A percentile compares a stretch with the other conserved stretches of the same genome.
These are phyloP conservation scores for Hypomecis atomaria DNA, from an alignment of 2,888 invertebrate genomes.

Conservation along the genomic window DNA sequence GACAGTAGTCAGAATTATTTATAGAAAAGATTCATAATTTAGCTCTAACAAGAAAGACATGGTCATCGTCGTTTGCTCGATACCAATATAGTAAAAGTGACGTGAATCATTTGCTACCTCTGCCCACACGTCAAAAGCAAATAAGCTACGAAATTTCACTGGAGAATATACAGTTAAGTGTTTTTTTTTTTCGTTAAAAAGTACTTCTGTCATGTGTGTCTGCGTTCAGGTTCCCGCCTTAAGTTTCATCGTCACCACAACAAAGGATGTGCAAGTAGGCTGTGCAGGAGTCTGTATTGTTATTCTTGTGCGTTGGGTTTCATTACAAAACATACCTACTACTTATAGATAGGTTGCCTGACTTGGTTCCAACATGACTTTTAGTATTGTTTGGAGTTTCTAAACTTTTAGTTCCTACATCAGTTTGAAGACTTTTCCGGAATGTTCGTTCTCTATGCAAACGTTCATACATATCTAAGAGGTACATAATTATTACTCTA, in stretches of 20 bases:
- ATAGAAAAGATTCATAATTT: constrained; percentile 44
- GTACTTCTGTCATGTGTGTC: constrained; percentile 19
- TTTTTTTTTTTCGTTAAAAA: constrained; percentile 38
- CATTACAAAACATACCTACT: not conserved
- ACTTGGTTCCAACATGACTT: not conserved
- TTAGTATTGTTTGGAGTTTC: not conserved
- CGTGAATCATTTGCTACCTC: constrained; percentile 52
- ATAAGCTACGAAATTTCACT: constrained; percentile 47
- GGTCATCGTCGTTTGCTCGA: constrained; percentile 45
- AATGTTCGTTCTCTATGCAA: too few relatives aligned
- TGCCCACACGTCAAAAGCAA: constrained; percentile 49
- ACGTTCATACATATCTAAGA: too few relatives aligned
- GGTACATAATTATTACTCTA: too few relatives aligned
- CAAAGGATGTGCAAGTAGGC: constrained; percentile 18
- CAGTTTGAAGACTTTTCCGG: too few relatives aligned
- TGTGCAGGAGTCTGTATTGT: constrained; percentile 23
- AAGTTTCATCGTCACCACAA: constrained; percentile 18
- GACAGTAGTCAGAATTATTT: constrained; percentile 36
- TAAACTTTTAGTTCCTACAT: not conserved
- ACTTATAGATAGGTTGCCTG: not conserved
- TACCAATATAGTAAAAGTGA: constrained; percentile 51
- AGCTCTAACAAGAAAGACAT: constrained; percentile 49
- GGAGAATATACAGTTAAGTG: constrained; percentile 41
- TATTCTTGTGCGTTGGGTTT: constrained; percentile 11
- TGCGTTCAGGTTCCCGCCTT: constrained; percentile 33